Evolutionary conservation across 1,140 invertebrate genomes (phyloP).

Genomic region (Acromyrmex heyeri): DNA sequence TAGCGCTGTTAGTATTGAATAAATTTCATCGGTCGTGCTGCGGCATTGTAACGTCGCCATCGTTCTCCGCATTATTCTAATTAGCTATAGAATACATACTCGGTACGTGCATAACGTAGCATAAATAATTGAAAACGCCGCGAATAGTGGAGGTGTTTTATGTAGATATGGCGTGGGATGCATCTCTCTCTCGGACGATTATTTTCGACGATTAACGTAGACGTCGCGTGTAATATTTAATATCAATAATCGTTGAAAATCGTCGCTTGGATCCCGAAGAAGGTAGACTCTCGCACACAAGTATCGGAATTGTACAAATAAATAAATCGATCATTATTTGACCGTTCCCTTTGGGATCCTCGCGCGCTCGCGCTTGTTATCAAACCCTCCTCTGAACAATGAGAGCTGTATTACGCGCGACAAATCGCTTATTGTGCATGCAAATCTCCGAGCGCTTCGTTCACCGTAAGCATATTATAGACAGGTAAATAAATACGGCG

Average conservation of each 20-base stretch:
- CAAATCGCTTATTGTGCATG: slow-evolving; percentile 72
- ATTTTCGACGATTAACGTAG: slow-evolving; percentile 52
- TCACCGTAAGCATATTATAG: slow-evolving; percentile 66
- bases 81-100: slow-evolving; percentile 55
- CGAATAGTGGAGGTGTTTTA: slow-evolving; percentile 29
- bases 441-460: slow-evolving; percentile 68
- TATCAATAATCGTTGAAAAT: slow-evolving; percentile 37
- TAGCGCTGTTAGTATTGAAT: slow-evolving; percentile 63
- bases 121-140: slow-evolving; percentile 62
- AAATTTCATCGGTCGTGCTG: slow-evolving; percentile 35
- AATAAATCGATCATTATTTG: slow-evolving; percentile 46
- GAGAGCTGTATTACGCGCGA: slow-evolving; percentile 17
- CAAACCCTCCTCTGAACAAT: neutral
- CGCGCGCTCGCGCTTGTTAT: neutral
- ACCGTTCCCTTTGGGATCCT: neutral
- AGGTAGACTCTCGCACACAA: neutral
- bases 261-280: slow-evolving; percentile 3
- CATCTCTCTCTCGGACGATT: slow-evolving; percentile 3
- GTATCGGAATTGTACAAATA: slow-evolving; percentile 8
- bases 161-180: slow-evolving; percentile 30
- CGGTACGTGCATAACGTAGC: slow-evolving; percentile 53
- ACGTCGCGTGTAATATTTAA: slow-evolving; percentile 41
- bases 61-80: slow-evolving; percentile 59
- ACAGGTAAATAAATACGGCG: slow-evolving; percentile 67
- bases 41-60: slow-evolving; percentile 55